These are phyloP conservation scores for Merluccius polli DNA, from an alignment of 2,797 vertebrate genomes.

Conservation along the genomic window DNA sequence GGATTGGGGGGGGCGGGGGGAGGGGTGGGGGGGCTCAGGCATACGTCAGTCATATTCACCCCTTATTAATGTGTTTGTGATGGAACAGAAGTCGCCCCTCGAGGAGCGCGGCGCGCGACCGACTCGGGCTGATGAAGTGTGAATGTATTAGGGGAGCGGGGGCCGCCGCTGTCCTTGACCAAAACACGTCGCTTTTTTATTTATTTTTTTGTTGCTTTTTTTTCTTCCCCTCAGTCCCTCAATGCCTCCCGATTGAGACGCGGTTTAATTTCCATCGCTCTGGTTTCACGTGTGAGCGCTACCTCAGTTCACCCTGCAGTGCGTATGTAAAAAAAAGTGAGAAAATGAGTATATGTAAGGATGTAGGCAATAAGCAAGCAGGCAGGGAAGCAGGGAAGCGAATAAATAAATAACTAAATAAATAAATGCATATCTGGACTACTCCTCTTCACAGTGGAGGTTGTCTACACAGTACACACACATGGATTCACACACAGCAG, in stretches of 20 bases:
- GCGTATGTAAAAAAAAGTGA: too few relatives aligned
- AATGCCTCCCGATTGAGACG: conserved; percentile 39
- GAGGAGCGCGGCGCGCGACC: too few relatives aligned
- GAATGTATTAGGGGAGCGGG: conserved; percentile 51
- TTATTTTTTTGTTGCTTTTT: background rate
- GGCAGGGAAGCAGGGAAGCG: too few relatives aligned
- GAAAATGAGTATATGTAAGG: too few relatives aligned
- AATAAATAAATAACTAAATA: too few relatives aligned
- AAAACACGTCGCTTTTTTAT: conserved; percentile 24
- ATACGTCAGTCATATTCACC: conserved; percentile 65
- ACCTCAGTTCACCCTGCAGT: too few relatives aligned
- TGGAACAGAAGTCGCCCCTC: conserved; percentile 52
- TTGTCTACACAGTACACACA: background rate
- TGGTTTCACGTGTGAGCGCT: too few relatives aligned
- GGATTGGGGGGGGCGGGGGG: conserved; percentile 23
- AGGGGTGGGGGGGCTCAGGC: conserved; percentile 55
- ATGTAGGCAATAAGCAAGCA: too few relatives aligned
- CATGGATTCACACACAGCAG: background rate
- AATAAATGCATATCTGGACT: too few relatives aligned
- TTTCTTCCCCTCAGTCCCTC: conserved; percentile 19
- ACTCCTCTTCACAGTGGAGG: too few relatives aligned
- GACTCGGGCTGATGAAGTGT: conserved; percentile 59
- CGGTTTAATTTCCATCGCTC: conserved; percentile 12
- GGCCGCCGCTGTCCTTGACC: conserved; percentile 32
- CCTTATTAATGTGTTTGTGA: conserved; percentile 66